Percentiles rank a stretch among this genome's conserved stretches.
These are phyloP conservation scores for Hypomesus transpacificus DNA, from an alignment of 2,113 vertebrate species.

Conservation along the genomic window DNA sequence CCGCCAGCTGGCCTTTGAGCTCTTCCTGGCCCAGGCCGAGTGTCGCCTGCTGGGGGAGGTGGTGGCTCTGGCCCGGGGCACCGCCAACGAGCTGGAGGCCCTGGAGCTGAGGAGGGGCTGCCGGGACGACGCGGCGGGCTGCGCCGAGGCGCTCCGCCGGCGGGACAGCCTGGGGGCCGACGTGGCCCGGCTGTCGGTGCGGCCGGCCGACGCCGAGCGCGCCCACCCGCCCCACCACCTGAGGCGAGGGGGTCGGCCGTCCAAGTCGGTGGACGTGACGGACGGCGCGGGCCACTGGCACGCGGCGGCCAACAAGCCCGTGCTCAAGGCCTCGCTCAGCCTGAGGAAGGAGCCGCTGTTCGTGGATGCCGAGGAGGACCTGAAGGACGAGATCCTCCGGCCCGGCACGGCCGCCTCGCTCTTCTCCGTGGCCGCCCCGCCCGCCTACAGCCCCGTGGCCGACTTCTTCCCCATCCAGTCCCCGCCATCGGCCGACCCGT, in stretches of 20 bases:
- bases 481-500: constrained; percentile 71
- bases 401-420: constrained; percentile 81
- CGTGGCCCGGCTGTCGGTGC: constrained; percentile 79
- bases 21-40: constrained; percentile 91
- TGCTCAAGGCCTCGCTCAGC: constrained; percentile 84
- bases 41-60: constrained; percentile 91
- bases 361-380: constrained; percentile 81
- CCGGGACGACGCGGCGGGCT: constrained; percentile 82
- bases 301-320: constrained; percentile 79
- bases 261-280: constrained; percentile 88
- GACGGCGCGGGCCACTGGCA: constrained; percentile 93
- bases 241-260: constrained; percentile 87
- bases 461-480: constrained; percentile 82
- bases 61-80: constrained; percentile 85
- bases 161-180: constrained; percentile 80
- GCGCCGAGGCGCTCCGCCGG: constrained; percentile 82
- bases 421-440: constrained; percentile 79
- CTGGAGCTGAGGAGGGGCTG: constrained; percentile 81
- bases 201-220: constrained; percentile 83
- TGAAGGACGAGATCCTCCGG: constrained; percentile 89
- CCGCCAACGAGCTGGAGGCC: constrained; percentile 84
- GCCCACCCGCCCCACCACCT: constrained; percentile 77
- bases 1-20: constrained; percentile 88
- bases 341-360: constrained; percentile 86
- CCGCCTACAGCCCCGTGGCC: constrained; percentile 78